Evolutionary conservation across 1,140 invertebrate species (phyloP), one percentile per base, ranked within the genome.

Genomic region (Drosophila sturtevanti): DNA sequence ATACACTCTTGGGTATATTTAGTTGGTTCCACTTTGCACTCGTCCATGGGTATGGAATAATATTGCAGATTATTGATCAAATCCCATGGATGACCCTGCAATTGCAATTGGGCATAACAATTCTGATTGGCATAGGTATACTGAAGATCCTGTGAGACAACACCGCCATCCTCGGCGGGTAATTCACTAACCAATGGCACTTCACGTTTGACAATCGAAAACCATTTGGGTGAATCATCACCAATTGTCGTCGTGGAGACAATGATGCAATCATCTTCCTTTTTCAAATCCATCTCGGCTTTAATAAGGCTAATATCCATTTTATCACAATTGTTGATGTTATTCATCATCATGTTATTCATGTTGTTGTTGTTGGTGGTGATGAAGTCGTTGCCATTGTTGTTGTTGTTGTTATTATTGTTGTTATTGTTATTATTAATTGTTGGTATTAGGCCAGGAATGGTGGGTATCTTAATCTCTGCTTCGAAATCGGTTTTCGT

Each of bases 81-180:
- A 64, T 94, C 94, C 94, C 94, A 94, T 11, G 93, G 93, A 85
- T 94, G 93, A 0, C 94, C 94, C 76, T 94, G 93, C 22, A 92
- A 91, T 67, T 93, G 81, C 0, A 93, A 73, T 7, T 93, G 91
- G 31, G 93, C 92, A 0, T 91, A 90, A 66, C 94, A 94, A 12
- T 85, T 80, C 16, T 92, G 81, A 5, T 75, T 92, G 11, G 89
- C 79, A 64, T 76, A 91, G 37, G 54, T 74, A 3, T 63, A 51
- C 59, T 92, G 81, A 6, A 89, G 64, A 0, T 91, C 90, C 22
- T 48, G 18, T 16, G 66, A 79, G 10, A 79, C 70, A 7, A 70
- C 52, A 11, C 72, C 76, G 0, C 77, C 75, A 24, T 91, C 90
- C 14, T 76, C 76, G 1, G 89, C 73, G 0, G 81, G 74, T 41